Percentiles rank a stretch among this genome's conserved stretches.
These are phyloP conservation scores for Sminthurinus aureus DNA, from an alignment of 2,888 invertebrate genomes.

Conservation along the genomic window DNA sequence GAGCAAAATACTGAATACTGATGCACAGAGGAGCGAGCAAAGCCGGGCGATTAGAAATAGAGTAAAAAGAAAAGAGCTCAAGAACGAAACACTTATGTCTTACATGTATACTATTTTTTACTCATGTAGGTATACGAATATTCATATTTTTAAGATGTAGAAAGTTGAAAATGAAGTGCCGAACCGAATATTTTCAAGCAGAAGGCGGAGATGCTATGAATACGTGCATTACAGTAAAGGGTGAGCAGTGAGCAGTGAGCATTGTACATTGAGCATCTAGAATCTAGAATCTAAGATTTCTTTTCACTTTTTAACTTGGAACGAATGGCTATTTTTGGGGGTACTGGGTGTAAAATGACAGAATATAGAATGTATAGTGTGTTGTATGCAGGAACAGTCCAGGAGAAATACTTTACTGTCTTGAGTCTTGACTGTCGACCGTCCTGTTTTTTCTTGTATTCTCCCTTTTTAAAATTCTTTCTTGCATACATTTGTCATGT, in stretches of 20 bases:
- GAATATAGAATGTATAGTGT: not conserved
- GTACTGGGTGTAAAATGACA: not conserved
- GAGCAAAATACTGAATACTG: not conserved
- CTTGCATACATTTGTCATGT: not conserved
- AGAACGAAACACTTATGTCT: not conserved
- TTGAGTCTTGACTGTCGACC: not conserved
- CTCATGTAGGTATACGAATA: not conserved
- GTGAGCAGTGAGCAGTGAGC: not conserved
- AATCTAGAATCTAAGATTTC: not conserved
- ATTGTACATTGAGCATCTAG: not conserved
- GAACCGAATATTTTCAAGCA: slow-evolving; percentile 7
- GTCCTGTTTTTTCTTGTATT: not conserved
- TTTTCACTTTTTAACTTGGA: slow-evolving; percentile 21
- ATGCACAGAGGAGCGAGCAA: not conserved
- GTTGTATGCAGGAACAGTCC: not conserved
- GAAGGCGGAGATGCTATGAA: not conserved
- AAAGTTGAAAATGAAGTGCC: not conserved
- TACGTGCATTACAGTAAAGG: not conserved
- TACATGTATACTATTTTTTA: not conserved
- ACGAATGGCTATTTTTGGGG: slow-evolving; percentile 35
- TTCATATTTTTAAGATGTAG: not conserved
- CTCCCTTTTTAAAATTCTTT: not conserved
- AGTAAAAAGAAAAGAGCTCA: not conserved
- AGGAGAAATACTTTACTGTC: no score
- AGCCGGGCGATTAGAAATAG: not conserved